Evolutionary conservation across 2,888 invertebrate species (phyloP), one percentile per base, ranked within the genome.

Genomic region (Phania funesta): DNA sequence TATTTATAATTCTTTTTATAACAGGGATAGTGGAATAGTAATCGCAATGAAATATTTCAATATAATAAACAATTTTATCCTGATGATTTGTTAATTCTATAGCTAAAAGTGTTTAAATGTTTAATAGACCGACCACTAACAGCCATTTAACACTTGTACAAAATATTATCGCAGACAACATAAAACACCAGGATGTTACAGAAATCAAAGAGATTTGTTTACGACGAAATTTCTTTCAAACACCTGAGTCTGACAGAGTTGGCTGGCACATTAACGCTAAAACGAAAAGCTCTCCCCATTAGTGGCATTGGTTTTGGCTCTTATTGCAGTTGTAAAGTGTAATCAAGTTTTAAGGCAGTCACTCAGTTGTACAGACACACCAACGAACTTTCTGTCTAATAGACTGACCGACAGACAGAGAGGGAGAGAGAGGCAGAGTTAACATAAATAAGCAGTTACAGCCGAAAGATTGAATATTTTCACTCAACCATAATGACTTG

Each of bases 401-500:
- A n/a, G 6, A 11, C 20, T 20, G 50, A 64, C 32, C 7, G 9
- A 6, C 20, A 20, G 32, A 9, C 38, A 52, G n/a, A 65, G 29
- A 13, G 3, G 35, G 41, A 29, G n/a, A n/a, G n/a, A n/a, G n/a
- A n/a, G n/a, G n/a, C n/a, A n/a, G n/a, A n/a, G n/a, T n/a, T n/a
- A n/a, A n/a, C n/a, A n/a, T 56, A 41, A 38, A 46, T 35, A 50
- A 38, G 71, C 22, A 62, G 44, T 50, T 32, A 48, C 22, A 46
- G 74, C 24, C 56, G 54, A 62, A 54, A 78, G 82, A 78, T 78
- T 82, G 82, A 75, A 78, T 52, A 80, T 80, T 81, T 83, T 83
- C 80, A 74, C 65, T 84, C 80, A 79, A 83, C 85, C 85, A 83
- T 85, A 84, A 85, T 85, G 85, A 83, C 84, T 85, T 85, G 85